A percentile compares a stretch with the other conserved stretches of the same genome.
Evolutionary conservation across 2,797 vertebrate species (phyloP).

Genomic region (Caiman crocodilus): DNA sequence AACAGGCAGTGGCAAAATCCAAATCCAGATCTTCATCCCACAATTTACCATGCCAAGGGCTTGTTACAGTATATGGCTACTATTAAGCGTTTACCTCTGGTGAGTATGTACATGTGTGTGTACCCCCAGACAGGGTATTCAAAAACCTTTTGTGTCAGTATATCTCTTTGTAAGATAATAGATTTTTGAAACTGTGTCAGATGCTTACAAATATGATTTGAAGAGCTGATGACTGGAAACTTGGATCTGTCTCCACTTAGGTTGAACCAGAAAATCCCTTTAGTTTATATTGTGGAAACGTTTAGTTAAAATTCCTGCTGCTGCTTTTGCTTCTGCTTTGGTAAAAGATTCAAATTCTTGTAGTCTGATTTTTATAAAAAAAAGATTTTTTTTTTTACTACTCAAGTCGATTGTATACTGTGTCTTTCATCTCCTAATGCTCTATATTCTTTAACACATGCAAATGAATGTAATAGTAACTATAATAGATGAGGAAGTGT

Average conservation of each 20-base stretch:
- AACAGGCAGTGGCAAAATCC: conserved; percentile 98
- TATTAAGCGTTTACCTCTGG: conserved; percentile 93
- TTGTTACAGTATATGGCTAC: conserved; percentile 95
- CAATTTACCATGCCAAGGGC: conserved; percentile 97
- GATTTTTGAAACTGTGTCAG: neutral
- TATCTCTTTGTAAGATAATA: conserved; percentile 26
- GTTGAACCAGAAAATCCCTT: neutral
- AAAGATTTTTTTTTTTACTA: neutral
- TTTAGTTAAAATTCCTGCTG: neutral
- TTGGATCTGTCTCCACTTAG: neutral
- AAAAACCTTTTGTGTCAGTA: conserved; percentile 10
- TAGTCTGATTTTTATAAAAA: neutral
- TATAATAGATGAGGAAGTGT: neutral
- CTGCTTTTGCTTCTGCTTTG: neutral
- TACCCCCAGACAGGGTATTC: neutral
- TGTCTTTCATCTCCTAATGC: neutral
- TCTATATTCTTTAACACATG: neutral
- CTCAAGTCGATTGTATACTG: neutral
- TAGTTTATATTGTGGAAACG: neutral
- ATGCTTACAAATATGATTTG: neutral
- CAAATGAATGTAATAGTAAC: neutral
- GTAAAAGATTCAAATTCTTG: neutral
- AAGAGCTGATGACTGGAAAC: neutral
- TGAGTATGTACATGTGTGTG: conserved; percentile 77
- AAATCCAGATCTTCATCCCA: conserved; percentile 94